Evolutionary conservation across 1,140 invertebrate genomes (phyloP), one percentile per base, ranked within the genome.

Genomic region (Solen grandis): DNA sequence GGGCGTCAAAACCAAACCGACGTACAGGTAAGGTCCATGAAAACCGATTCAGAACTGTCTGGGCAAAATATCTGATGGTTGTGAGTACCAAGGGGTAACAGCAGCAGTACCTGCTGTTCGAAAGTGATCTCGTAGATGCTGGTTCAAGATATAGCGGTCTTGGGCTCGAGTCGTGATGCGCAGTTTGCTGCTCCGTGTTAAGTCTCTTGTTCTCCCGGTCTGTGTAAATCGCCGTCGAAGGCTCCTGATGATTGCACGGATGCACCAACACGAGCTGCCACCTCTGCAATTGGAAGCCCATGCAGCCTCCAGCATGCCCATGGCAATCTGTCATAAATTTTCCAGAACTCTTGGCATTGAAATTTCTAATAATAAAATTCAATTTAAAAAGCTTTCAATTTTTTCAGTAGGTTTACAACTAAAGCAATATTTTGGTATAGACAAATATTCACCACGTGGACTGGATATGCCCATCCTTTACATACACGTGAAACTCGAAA

Each of bases 261-360:
- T 65, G 62, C 62, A 35, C 62, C 62, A 36, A 38, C 62, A 65
- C n/a, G 62, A 65, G 62, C 62, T 65, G 35, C 62, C 22, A 65
- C 62, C 62, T 38, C 62, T 36, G 62, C 62, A 38, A 25, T 65
- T 36, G 62, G 13, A 36, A 22, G 33, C 35, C 62, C n/a, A n/a
- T n/a, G n/a, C 62, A 36, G 35, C 62, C 33, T 65, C 62, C 29
- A 65, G 62, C 13, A 65, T 65, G 35, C 62, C 62, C 31, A 65
- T 13, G 62, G 35, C 62, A 10, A 10, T 62, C 22, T 27, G 27
- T 8, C 25, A 25, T 27, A 62, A 62, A 62, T 27, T 62, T 62
- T 62, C 22, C 5, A n/a, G n/a, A n/a, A n/a, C n/a, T n/a, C n/a
- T n/a, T n/a, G n/a, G n/a, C n/a, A n/a, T n/a, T n/a, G n/a, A n/a